Base-by-base conservation (phyloP, 2,888 invertebrate species). In the Dichetophora obliterata region DNA sequence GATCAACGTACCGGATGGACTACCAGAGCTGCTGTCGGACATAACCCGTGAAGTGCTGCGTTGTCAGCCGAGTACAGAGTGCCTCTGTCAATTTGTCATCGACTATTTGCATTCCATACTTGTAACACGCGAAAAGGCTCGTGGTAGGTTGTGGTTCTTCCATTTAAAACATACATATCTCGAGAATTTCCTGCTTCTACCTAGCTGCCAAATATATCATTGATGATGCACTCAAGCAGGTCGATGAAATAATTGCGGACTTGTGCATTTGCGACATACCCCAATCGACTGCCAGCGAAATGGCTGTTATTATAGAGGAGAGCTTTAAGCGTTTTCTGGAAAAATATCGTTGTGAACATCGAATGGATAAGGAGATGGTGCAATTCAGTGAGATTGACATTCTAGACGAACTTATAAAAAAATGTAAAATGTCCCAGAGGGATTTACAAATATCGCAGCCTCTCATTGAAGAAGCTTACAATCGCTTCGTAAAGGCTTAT, bases 1-100 rank as follows among this genome's bases (percentile, higher is more conserved):
- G 0, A 84, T 88, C 11, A 83, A 82, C 6, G 86, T 94, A 31
- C 95, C 94, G 0, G 91, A 93, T 75, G 95, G 94, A 0, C 87
- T 95, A 4, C 90, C 91, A 6, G 94, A 95, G 83, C 87, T 95
- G 63, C 92, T 94, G 90, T 90, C 91, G 65, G 95, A 95, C 86
- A 94, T 95, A 80, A 92, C 93, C 0, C 91, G 94, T 79, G 94
- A 95, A 90, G 94, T 94, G 2, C 86, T 95, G n/a, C 90, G 94
- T 80, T 90, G 90, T 16, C 93, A 94, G 83, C 95, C 95, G 0
- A 82, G 83, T 34, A 82, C 84, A 5, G 84, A 87, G 50, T 89
- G 94, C 77, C 88, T 93, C 3, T 92, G 92, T 86, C 88, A 90
- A 72, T 95, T 94, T 84, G 92, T 95, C 77, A 92, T 93, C 0